A percentile compares a stretch with the other conserved stretches of the same genome.
Evolutionary conservation across 2,888 invertebrate species (phyloP).

Genomic region (Apodemia zela): DNA sequence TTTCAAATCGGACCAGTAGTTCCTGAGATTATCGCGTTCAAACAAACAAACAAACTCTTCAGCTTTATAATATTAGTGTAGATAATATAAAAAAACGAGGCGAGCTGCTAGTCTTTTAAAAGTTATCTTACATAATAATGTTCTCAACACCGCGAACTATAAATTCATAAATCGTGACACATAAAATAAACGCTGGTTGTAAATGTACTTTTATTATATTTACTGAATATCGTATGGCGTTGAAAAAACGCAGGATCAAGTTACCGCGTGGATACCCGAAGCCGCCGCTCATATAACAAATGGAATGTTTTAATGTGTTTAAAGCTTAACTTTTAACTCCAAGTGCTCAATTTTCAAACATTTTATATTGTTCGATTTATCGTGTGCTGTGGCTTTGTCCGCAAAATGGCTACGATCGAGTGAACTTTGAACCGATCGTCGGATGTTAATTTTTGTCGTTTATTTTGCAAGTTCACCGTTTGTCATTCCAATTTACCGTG

Average conservation of each 20-base stretch:
- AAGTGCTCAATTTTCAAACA: neutral
- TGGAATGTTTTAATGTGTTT: slow-evolving; percentile 25
- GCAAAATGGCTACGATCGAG: too few relatives aligned
- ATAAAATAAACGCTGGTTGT: slow-evolving; percentile 40
- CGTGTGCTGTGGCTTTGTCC: too few relatives aligned
- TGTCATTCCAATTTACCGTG: too few relatives aligned
- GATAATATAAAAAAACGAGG: neutral
- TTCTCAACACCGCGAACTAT: neutral
- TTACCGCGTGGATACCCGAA: slow-evolving; percentile 39
- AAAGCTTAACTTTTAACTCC: slow-evolving; percentile 5
- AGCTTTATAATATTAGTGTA: too few relatives aligned
- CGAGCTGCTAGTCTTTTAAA: neutral
- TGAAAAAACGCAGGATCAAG: slow-evolving; percentile 41
- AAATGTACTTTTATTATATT: slow-evolving; percentile 44
- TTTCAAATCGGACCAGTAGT: too few relatives aligned
- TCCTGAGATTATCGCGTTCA: too few relatives aligned
- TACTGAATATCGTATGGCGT: slow-evolving; percentile 46
- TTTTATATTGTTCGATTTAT: neutral
- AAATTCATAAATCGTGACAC: slow-evolving; percentile 31
- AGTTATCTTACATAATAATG: slow-evolving; percentile 5
- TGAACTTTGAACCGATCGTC: too few relatives aligned
- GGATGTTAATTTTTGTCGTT: too few relatives aligned
- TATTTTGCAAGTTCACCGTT: too few relatives aligned
- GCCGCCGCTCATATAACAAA: slow-evolving; percentile 33
- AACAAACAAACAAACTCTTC: too few relatives aligned